Percentiles rank a stretch among this genome's conserved stretches.
phyloP scores from a whole-genome alignment of 2,797 vertebrate species.

The Peromyscus melanophrys region DNA sequence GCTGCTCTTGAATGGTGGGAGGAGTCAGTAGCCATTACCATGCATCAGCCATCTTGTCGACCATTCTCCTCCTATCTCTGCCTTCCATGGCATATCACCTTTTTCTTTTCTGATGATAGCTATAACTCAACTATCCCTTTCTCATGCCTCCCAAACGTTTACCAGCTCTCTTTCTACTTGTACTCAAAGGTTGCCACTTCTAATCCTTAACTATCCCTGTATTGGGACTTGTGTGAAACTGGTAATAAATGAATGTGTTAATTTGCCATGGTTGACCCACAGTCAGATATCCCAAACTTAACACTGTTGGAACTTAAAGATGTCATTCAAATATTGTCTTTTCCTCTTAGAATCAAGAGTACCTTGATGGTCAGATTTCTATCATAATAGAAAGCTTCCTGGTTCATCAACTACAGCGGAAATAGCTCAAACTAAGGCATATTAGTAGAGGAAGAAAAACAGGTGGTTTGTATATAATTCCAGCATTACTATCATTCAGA shows the following conservation, averaged over 20 bases:
- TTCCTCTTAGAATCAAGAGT: constrained; percentile 83
- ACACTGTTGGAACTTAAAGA: constrained; percentile 66
- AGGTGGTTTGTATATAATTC: constrained; percentile 90
- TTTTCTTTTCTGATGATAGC: not conserved
- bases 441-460: constrained; percentile 87
- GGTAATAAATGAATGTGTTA: constrained; percentile 47
- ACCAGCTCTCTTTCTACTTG: not conserved
- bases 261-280: constrained; percentile 55
- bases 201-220: constrained; percentile 6
- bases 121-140: not conserved
- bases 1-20: not conserved
- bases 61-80: not conserved
- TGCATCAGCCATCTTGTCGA: not conserved
- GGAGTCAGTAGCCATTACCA: not conserved
- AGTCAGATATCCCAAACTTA: constrained; percentile 59
- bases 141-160: not conserved
- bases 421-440: constrained; percentile 88
- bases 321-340: constrained; percentile 77
- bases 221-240: constrained; percentile 48
- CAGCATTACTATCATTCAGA: constrained; percentile 91
- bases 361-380: constrained; percentile 83
- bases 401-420: constrained; percentile 84
- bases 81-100: not conserved
- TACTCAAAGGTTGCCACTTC: not conserved
- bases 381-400: constrained; percentile 82